Base-by-base conservation (phyloP, 2,113 vertebrate species). In the Eclectus roratus region DNA sequence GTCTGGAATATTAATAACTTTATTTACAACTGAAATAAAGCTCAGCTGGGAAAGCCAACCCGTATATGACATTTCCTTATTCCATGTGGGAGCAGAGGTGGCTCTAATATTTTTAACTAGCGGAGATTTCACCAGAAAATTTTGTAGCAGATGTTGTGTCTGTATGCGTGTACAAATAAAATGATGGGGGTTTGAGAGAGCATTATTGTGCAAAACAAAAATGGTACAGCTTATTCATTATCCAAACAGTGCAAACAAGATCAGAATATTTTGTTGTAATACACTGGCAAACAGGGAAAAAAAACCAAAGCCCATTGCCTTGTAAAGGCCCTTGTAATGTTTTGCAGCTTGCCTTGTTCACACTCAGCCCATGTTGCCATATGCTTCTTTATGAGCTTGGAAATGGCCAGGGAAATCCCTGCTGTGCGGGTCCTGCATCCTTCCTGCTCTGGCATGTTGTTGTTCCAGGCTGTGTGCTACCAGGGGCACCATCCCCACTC, bases 1-100 rank as follows among this genome's bases (percentile, higher is more conserved):
- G 66, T 91, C 77, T 91, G 44, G 84, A 53, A 71, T 83, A 91
- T 89, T 88, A 94, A 80, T 93, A 95, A 87, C 70, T 88, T 91
- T 82, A 91, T 95, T 95, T 85, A 81, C 76, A 81, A 53, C 23
- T 89, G 70, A 43, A 85, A 90, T 92, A 56, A 93, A 92, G 60
- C 81, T 94, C 52, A 91, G 35, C 68, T 78, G 65, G 78, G 69
- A 86, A 21, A 85, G 8, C 35, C 69, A 74, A 37, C 39, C 33
- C 71, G 35, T 80, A 18, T 47, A 18, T 77, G 82, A 73, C 37
- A 87, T 73, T 87, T 96, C 31, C 60, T 47, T 68, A 37, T 46
- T 87, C 73, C 35, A 13, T 43, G 58, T 80, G 43, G 39, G 64
- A 70, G 25, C 49, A 73, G 68, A 84, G 43, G 69, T 88, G 55